Evolutionary conservation across 2,113 vertebrate genomes (phyloP).

Genomic region (Cavia porcellus): DNA sequence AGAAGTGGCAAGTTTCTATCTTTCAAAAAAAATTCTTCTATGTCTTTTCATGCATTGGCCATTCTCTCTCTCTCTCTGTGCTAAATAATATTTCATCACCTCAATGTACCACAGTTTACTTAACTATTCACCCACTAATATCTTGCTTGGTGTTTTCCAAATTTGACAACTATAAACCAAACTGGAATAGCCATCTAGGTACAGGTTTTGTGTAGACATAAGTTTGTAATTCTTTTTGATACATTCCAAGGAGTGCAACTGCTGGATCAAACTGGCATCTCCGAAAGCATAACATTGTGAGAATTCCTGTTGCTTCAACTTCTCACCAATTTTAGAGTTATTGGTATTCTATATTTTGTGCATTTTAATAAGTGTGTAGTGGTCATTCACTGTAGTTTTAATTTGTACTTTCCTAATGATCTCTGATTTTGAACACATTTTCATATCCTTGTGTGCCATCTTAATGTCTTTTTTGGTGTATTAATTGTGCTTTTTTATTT

Average conservation of each 20-base stretch:
- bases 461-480: background rate
- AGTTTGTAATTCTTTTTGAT: background rate
- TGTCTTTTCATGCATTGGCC: background rate
- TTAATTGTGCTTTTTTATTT: background rate
- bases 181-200: background rate
- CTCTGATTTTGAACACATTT: background rate
- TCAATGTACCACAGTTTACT: background rate
- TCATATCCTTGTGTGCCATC: background rate
- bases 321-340: background rate
- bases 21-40: background rate
- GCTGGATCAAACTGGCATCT: background rate
- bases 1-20: background rate
- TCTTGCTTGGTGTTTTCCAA: background rate
- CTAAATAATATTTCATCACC: background rate
- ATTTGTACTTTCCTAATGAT: background rate
- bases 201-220: background rate
- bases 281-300: background rate
- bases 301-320: background rate
- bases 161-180: background rate
- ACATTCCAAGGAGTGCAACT: too few species aligned
- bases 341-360: background rate
- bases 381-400: background rate
- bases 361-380: background rate
- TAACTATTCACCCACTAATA: background rate
- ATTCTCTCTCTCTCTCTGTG: background rate